phyloP scores from a whole-genome alignment of 2,888 invertebrate species.

The Amphiduros pacificus region DNA sequence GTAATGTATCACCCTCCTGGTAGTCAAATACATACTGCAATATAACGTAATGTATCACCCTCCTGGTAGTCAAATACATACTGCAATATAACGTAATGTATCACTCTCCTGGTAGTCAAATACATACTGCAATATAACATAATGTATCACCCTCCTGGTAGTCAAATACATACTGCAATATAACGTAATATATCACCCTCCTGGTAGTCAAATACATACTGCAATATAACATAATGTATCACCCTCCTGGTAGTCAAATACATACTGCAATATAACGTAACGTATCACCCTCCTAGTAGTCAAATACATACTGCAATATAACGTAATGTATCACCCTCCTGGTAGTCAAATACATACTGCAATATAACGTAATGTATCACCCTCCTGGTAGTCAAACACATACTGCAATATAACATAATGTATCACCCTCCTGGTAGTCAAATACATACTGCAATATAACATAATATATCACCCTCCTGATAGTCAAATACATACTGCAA shows the following conservation, averaged over 20 bases:
- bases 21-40: too few relatives aligned
- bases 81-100: conserved; percentile 38
- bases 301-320: conserved; percentile 65
- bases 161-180: conserved; percentile 60
- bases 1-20: not conserved
- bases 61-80: conserved; percentile 60
- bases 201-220: too few relatives aligned
- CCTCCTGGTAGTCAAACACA: too few relatives aligned
- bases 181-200: not conserved
- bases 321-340: conserved; percentile 59
- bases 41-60: conserved; percentile 62
- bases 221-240: conserved; percentile 64
- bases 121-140: conserved; percentile 64
- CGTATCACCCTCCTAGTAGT: too few relatives aligned
- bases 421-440: conserved; percentile 59
- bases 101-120: too few relatives aligned
- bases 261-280: conserved; percentile 47
- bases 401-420: conserved; percentile 64
- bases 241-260: conserved; percentile 59
- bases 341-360: conserved; percentile 62
- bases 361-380: conserved; percentile 4
- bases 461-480: not conserved
- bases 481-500: too few relatives aligned
- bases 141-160: conserved; percentile 59
- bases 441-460: conserved; percentile 57